Evolutionary conservation across 2,888 invertebrate species (phyloP), one percentile per base, ranked within the genome.

Genomic region (Macrosoma leucophasiata): DNA sequence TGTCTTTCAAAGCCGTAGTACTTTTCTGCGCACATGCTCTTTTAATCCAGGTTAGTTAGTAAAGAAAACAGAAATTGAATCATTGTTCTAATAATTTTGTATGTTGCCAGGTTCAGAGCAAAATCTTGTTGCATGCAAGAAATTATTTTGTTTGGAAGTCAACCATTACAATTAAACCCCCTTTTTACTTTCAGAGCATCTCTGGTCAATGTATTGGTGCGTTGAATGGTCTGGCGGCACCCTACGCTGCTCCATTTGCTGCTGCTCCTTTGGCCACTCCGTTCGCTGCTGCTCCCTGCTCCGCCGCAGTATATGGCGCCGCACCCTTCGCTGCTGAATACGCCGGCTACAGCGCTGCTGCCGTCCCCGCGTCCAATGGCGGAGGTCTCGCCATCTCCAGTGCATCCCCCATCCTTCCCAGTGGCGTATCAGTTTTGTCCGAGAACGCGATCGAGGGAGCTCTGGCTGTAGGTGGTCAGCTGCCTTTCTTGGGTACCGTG

Each of bases 401-500:
- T 20, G 4, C 36, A 0, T 63, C 65, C 1, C 61, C 62, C 0
- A 52, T 62, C 8, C 41, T 58, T 3, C 67, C 69, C 0, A 52
- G 47, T 7, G 69, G 69, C 2, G 47, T 68, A 3, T 43, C 48
- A 1, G 39, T 48, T 4, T 18, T 52, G 5, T 69, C 70, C 3
- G 65, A 72, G 33, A 66, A 68, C 32, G 55, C 44, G 3, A 61
- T 64, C 24, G 42, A 43, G 29, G 48, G 50, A 6, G 29, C 46
- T 10, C 28, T 52, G 3, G 36, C 40, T 13, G 46, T 46, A 2
- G 29, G 28, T 15, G 49, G 51, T 7, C 18, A 41, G 9, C 12
- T 51, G 3, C 51, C 52, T 1, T 50, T 50, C 39, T 30, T 47
- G 6, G 52, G 52, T 4, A 43, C 52, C 4, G 52, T 52, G 2